Conservation (phyloP, 2,113 vertebrate species). For the Cephalophus harveyi region DNA sequence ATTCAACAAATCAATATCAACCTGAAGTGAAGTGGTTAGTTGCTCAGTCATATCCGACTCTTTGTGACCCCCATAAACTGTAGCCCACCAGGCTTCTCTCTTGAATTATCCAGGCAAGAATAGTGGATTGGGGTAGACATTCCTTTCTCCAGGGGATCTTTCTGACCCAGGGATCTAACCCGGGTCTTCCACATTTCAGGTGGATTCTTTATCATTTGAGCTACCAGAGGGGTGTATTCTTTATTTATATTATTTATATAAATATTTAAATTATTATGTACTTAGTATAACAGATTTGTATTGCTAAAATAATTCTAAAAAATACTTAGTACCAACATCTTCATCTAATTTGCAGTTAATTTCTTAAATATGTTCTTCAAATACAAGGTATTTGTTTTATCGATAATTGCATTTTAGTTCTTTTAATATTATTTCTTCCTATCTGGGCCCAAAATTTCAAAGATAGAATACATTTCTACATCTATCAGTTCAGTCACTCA, state of each 20-base stretch:
- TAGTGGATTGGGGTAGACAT: neutral
- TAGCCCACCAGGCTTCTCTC: neutral
- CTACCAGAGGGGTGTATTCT: neutral
- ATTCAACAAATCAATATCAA: neutral
- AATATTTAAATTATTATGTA: neutral
- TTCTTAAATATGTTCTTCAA: neutral
- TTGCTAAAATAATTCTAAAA: neutral
- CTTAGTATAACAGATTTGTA: neutral
- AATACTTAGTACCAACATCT: neutral
- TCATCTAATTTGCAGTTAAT: neutral
- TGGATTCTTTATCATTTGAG: neutral
- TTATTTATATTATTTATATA: neutral
- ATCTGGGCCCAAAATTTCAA: neutral
- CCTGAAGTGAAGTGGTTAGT: neutral
- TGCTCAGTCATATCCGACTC: fast-evolving
- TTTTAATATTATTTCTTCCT: neutral
- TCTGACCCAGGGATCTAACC: neutral
- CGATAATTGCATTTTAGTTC: neutral
- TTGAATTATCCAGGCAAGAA: neutral
- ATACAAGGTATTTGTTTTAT: neutral
- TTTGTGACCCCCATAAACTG: neutral
- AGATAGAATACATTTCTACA: neutral
- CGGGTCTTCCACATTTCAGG: neutral
- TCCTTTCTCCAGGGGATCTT: neutral
- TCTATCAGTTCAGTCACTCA: too few species aligned